phyloP scores from a whole-genome alignment of 2,113 vertebrate species.

The Bucco capensis region DNA sequence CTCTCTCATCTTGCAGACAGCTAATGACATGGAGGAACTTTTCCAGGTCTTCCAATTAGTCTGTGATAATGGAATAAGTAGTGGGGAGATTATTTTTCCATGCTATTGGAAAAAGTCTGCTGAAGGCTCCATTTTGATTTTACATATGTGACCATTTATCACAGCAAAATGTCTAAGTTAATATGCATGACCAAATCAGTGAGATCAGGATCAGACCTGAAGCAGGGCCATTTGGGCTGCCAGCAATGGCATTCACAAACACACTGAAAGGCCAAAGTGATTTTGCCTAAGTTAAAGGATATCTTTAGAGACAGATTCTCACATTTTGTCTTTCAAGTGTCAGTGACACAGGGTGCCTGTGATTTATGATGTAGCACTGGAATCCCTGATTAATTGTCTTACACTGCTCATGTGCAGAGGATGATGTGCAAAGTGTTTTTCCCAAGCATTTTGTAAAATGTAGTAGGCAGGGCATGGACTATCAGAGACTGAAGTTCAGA shows the following conservation, averaged over 20 bases:
- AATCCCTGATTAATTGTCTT: conserved; percentile 35
- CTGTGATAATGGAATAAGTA: not conserved
- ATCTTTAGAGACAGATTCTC: not conserved
- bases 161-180: not conserved
- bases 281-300: not conserved
- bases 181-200: not conserved
- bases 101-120: not conserved
- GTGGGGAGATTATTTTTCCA: not conserved
- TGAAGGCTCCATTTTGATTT: not conserved
- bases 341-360: not conserved
- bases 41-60: not conserved
- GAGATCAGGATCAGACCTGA: not conserved
- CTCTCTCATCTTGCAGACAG: not conserved
- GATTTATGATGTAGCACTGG: conserved; percentile 21
- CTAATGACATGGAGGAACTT: not conserved
- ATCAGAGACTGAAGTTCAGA: not conserved
- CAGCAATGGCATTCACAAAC: not conserved
- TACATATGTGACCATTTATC: not conserved
- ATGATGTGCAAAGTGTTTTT: conserved; percentile 1
- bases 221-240: not conserved
- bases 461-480: not conserved
- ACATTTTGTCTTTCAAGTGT: not conserved
- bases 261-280: not conserved
- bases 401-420: conserved; percentile 1
- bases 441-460: not conserved